Evolutionary conservation across 2,888 invertebrate species (phyloP).

Genomic region (Agrotis segetum): DNA sequence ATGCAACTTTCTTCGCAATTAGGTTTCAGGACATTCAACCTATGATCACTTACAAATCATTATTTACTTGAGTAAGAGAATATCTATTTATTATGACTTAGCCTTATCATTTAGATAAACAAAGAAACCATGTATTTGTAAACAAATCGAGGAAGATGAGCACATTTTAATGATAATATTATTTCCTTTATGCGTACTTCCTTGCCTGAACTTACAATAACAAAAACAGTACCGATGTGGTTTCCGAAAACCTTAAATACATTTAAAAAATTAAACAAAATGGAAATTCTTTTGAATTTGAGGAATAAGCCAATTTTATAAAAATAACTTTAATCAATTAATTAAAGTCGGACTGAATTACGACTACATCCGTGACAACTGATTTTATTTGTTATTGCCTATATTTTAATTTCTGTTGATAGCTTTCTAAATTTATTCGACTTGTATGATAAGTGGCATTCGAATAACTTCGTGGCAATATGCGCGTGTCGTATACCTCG

Average conservation of each 20-base stretch:
- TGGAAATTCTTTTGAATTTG: slow-evolving; percentile 35
- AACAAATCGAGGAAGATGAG: slow-evolving; percentile 26
- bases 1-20: slow-evolving; percentile 50
- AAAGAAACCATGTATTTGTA: slow-evolving; percentile 51
- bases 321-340: slow-evolving; percentile 65
- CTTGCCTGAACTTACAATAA: slow-evolving; percentile 15
- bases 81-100: slow-evolving; percentile 24
- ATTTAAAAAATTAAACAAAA: slow-evolving; percentile 18
- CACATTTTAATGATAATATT: slow-evolving; percentile 22
- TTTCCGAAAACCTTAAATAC: slow-evolving; percentile 19
- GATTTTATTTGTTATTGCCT: slow-evolving; percentile 71
- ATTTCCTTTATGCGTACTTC: slow-evolving; percentile 18
- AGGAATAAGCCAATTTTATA: slow-evolving; percentile 50
- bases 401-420: slow-evolving; percentile 75
- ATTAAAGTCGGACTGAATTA: slow-evolving; percentile 69
- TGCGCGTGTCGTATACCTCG: slow-evolving; percentile 69
- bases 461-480: slow-evolving; percentile 72
- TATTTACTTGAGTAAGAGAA: background rate
- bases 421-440: slow-evolving; percentile 80
- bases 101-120: slow-evolving; percentile 40
- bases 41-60: slow-evolving; percentile 16
- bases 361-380: slow-evolving; percentile 66
- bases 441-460: slow-evolving; percentile 76
- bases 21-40: slow-evolving; percentile 33
- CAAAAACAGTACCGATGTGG: slow-evolving; percentile 13